phyloP scores from a whole-genome alignment of 2,888 invertebrate genomes.

The Hipparchia semele region DNA sequence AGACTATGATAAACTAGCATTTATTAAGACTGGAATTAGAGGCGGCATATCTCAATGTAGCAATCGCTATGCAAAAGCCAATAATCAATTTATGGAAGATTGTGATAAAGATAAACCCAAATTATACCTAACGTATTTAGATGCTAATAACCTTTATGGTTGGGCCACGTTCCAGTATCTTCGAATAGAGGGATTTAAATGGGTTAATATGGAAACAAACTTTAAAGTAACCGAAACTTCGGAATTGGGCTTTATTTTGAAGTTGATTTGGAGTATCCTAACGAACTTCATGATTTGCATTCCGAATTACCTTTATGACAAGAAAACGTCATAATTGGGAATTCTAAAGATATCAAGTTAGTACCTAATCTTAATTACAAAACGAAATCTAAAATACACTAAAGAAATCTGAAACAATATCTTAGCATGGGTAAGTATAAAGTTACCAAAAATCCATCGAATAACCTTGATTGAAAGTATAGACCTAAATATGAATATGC shows the following conservation, averaged over 20 bases:
- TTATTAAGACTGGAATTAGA: conserved; percentile 40
- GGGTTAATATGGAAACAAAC: conserved; percentile 36
- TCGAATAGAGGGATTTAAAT: conserved; percentile 47
- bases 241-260: conserved; percentile 46
- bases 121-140: conserved; percentile 50
- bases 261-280: conserved; percentile 49
- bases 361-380: conserved; percentile 38
- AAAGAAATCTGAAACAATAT: conserved; percentile 44
- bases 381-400: conserved; percentile 40
- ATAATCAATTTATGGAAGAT: conserved; percentile 47
- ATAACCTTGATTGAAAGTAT: conserved; percentile 55
- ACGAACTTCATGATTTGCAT: conserved; percentile 45
- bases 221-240: conserved; percentile 35
- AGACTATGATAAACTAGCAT: conserved; percentile 23
- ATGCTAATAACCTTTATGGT: conserved; percentile 56
- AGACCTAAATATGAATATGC: conserved; percentile 55
- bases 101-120: conserved; percentile 22
- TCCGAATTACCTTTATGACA: conserved; percentile 44
- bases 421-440: conserved; percentile 37
- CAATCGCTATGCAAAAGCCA: conserved; percentile 48
- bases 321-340: conserved; percentile 35
- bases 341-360: conserved; percentile 32
- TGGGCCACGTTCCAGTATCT: conserved; percentile 52
- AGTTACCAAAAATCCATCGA: conserved; percentile 46
- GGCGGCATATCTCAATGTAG: conserved; percentile 43